These are phyloP conservation scores for Esox lucius DNA, from an alignment of 2,797 vertebrate species.

Conservation along the genomic window DNA sequence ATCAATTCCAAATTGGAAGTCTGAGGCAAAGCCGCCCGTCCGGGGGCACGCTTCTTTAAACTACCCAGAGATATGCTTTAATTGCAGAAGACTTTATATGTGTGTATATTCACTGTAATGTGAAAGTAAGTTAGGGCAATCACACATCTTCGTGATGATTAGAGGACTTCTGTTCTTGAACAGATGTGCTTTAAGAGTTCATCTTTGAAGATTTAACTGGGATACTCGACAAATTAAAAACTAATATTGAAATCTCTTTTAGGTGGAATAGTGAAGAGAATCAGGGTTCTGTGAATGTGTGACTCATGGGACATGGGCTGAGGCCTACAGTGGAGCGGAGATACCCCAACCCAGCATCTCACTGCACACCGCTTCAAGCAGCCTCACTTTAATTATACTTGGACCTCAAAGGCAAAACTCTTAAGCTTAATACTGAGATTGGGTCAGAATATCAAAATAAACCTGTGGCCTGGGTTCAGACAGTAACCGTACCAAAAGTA, in stretches of 20 bases:
- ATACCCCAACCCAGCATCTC: constrained; percentile 41
- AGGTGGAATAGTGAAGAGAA: constrained; percentile 59
- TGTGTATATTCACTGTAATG: constrained; percentile 49
- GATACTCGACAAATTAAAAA: constrained; percentile 74
- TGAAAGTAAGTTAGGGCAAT: constrained; percentile 61
- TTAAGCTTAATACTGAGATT: constrained; percentile 15
- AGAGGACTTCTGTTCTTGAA: constrained; percentile 68
- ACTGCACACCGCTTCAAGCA: background rate
- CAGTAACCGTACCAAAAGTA: background rate
- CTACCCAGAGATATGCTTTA: constrained; percentile 64
- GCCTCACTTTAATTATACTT: constrained; percentile 50
- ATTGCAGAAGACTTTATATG: constrained; percentile 72
- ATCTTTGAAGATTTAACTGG: constrained; percentile 79
- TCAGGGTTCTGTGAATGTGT: constrained; percentile 51
- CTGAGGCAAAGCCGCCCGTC: constrained; percentile 58
- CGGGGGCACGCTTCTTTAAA: constrained; percentile 58
- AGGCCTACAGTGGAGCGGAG: constrained; percentile 42
- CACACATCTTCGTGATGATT: constrained; percentile 69
- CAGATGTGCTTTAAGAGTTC: constrained; percentile 72
- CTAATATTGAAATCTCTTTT: constrained; percentile 75
- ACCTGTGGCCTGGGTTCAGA: constrained; percentile 18
- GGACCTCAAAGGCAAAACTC: constrained; percentile 49
- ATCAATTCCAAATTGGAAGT: constrained; percentile 77
- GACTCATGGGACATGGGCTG: constrained; percentile 53
- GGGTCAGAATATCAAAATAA: constrained; percentile 21